Conservation (phyloP, 2,797 vertebrate genomes). For the Okamejei kenojei region DNA sequence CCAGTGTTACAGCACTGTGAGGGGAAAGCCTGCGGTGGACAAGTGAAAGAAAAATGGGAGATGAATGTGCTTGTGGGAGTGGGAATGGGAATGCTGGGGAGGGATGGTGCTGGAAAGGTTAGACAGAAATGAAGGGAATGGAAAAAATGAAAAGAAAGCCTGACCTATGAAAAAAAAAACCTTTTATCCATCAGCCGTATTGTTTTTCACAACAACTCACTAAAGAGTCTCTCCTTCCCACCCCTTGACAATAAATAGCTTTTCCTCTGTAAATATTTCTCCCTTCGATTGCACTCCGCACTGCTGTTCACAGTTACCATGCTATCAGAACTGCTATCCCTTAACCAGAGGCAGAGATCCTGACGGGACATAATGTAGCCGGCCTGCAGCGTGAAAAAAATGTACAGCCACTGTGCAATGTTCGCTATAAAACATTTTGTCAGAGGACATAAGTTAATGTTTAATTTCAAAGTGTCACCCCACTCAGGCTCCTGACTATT, state of each 20-base stretch:
- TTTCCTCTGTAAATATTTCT: background rate
- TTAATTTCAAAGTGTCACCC: constrained; percentile 30
- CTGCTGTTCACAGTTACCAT: background rate
- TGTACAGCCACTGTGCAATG: background rate
- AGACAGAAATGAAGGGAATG: constrained; percentile 3
- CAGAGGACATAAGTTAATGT: constrained; percentile 37
- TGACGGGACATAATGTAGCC: background rate
- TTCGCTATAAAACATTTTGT: constrained; percentile 28
- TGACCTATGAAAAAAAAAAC: background rate
- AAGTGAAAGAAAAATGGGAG: background rate
- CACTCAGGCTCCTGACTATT: constrained; percentile 35
- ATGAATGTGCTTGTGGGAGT: too few species aligned
- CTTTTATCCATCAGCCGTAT: constrained; percentile 19
- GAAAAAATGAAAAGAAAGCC: constrained; percentile 22
- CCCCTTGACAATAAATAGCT: constrained; percentile 23
- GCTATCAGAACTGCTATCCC: constrained; percentile 5
- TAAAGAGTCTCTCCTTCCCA: background rate
- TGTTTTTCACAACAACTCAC: constrained; percentile 26
- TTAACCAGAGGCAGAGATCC: background rate
- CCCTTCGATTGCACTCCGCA: background rate
- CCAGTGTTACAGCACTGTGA: constrained; percentile 42
- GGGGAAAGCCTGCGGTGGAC: background rate
- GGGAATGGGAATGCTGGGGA: background rate
- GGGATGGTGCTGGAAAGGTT: background rate
- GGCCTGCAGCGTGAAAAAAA: constrained; percentile 13